Evolutionary conservation across 2,888 invertebrate species (phyloP).

Genomic region (Hyposoter dolosus): DNA sequence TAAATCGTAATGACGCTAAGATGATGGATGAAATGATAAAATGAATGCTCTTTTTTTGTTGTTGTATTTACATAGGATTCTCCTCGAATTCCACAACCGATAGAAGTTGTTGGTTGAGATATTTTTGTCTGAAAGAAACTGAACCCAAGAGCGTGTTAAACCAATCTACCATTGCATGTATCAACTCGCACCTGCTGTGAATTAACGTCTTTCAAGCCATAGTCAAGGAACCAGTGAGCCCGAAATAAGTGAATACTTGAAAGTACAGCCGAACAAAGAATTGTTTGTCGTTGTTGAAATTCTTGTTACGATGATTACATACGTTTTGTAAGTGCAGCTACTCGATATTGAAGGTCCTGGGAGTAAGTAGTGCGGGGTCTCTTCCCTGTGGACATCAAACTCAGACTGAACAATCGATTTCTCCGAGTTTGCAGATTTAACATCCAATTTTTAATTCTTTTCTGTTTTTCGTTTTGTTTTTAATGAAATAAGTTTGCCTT

Average conservation of each 20-base stretch:
- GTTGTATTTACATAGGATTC: neutral
- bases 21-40: slow-evolving; percentile 33
- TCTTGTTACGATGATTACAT: slow-evolving; percentile 81
- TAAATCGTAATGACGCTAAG: neutral
- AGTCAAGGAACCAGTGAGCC: slow-evolving; percentile 73
- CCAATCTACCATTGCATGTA: slow-evolving; percentile 57
- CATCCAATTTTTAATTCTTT: slow-evolving; percentile 43
- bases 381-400: slow-evolving; percentile 83
- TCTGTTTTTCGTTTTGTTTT: neutral
- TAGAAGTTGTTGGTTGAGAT: slow-evolving; percentile 15
- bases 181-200: slow-evolving; percentile 52
- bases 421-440: slow-evolving; percentile 56
- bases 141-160: slow-evolving; percentile 73
- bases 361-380: slow-evolving; percentile 84
- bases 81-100: slow-evolving; percentile 5
- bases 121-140: slow-evolving; percentile 56
- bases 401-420: slow-evolving; percentile 71
- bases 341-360: slow-evolving; percentile 85
- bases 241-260: slow-evolving; percentile 61
- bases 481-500: slow-evolving; percentile 42
- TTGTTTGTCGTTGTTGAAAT: slow-evolving; percentile 50
- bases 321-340: slow-evolving; percentile 85
- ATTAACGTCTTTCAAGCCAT: slow-evolving; percentile 58
- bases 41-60: slow-evolving; percentile 10
- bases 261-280: slow-evolving; percentile 55